Evolutionary conservation across 2,888 invertebrate species (phyloP), one percentile per base, ranked within the genome.

Genomic region (Ceramica pisi): DNA sequence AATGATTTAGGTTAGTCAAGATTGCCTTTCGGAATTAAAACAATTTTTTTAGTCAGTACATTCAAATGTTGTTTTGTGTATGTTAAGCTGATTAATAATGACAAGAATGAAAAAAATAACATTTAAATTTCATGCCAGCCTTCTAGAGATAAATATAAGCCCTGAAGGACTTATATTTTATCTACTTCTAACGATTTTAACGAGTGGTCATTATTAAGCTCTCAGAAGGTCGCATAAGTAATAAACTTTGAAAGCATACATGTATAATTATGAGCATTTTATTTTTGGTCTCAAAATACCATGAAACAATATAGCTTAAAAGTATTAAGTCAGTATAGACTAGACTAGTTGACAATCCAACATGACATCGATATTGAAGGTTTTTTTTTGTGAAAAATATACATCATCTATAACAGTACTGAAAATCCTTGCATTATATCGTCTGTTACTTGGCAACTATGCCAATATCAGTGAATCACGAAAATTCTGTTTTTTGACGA

Each of bases 1-100:
- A 75, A 67, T 57, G 67, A 26, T 72, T 67, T 50, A 50, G 16
- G 8, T 38, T 50, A 26, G 50, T 10, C 3, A 44, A 50, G 48
- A 75, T 75, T 26, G 26, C 19, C 0, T 46, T n/a, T 46, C 44
- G 8, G 46, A 10, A 46, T 73, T 10, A 8, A 65, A 19, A 35
- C n/a, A 14, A n/a, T 38, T 38, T 23, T 51, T 12, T 21, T 23
- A 51, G 23, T 12, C 10, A 50, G 10, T 12, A 6, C 1, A 21
- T 21, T 10, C 21, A 21, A 50, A 50, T 21, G n/a, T 4, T 21
- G 21, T 50, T 50, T 0, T 44, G 10, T 21, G 21, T 21, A 50
- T 3, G 9, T 50, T 50, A 46, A 31, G 46, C 46, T 44, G 1
- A 50, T 5, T 10, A 21, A 10, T 1, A 50, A 21, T 50, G 0